Evolutionary conservation across 2,113 vertebrate species (phyloP).

Genomic region (Eonycteris spelaea): DNA sequence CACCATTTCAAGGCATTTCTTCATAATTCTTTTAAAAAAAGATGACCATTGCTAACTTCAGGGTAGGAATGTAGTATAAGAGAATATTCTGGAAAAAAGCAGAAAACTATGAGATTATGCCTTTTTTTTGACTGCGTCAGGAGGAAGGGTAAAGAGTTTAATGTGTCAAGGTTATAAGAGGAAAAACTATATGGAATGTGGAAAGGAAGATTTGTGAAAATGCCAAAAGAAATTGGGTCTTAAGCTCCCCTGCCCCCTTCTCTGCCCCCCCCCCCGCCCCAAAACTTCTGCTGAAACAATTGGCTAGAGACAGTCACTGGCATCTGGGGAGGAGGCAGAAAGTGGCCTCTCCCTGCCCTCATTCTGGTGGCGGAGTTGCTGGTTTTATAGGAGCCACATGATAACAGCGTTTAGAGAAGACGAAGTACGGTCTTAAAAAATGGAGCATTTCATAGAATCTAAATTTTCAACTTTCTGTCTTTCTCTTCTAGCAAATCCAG

Average conservation of each 20-base stretch:
- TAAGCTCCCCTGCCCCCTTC: neutral
- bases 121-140: neutral
- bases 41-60: neutral
- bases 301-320: neutral
- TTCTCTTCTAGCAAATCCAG: slow-evolving; percentile 90
- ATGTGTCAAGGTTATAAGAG: neutral
- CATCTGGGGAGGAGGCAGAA: neutral
- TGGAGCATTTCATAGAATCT: neutral
- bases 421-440: neutral
- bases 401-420: neutral
- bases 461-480: slow-evolving; percentile 45
- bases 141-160: neutral
- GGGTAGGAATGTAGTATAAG: neutral
- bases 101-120: neutral
- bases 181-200: neutral
- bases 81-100: neutral
- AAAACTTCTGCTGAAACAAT: neutral
- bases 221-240: neutral
- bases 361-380: neutral
- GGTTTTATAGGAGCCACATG: neutral
- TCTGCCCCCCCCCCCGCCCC: too few relatives aligned
- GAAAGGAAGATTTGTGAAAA: neutral
- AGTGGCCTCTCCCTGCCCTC: neutral
- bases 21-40: slow-evolving; percentile 31
- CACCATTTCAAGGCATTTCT: neutral